A percentile compares a stretch with the other conserved stretches of the same genome.
Conservation (phyloP, 64 coral and sea anemone genomes). For the Acropora yongei region DNA sequence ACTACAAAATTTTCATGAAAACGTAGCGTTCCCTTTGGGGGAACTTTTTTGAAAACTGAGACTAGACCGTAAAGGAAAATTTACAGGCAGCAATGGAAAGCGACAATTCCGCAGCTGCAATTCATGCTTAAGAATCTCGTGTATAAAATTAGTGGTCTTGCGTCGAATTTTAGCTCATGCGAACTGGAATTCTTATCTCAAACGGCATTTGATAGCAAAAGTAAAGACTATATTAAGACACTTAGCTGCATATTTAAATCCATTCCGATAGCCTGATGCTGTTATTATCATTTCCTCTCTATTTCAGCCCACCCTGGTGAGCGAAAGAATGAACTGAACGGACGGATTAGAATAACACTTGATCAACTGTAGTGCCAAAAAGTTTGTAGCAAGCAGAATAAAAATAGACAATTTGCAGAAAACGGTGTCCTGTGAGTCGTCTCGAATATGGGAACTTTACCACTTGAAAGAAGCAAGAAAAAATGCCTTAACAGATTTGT, state of each 20-base stretch:
- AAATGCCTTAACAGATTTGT: too few species aligned
- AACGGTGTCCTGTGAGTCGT: constrained; percentile 7
- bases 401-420: neutral
- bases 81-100: neutral
- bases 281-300: neutral
- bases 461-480: too few species aligned
- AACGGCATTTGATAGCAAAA: neutral
- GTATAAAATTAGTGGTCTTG: constrained; percentile 9
- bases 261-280: neutral
- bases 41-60: neutral
- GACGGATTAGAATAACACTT: constrained; percentile 1
- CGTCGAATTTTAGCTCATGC: too few species aligned
- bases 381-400: neutral
- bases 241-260: neutral
- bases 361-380: constrained; percentile 6
- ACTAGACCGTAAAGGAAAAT: neutral
- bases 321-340: neutral
- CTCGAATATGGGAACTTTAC: neutral
- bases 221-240: neutral
- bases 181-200: too few species aligned
- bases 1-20: too few species aligned
- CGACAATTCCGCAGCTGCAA: neutral
- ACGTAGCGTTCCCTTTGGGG: neutral
- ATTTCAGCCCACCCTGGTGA: neutral
- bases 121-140: neutral